phyloP scores from a whole-genome alignment of 2,113 vertebrate species.

The Neodon shergylaensis region DNA sequence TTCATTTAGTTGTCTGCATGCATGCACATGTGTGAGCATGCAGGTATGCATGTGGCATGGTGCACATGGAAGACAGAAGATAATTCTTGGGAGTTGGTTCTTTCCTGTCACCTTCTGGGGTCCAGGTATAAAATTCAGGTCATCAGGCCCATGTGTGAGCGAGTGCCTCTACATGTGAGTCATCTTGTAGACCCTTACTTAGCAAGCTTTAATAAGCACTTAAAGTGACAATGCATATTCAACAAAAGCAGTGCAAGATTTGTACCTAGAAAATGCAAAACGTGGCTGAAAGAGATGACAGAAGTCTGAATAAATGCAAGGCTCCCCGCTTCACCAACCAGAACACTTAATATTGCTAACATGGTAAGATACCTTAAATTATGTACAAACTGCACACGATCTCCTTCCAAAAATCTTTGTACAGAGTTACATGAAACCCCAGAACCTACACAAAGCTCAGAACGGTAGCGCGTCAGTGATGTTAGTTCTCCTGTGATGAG shows the following conservation, averaged over 20 bases:
- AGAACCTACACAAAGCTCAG: background rate
- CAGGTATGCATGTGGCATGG: background rate
- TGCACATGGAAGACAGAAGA: background rate
- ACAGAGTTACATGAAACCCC: background rate
- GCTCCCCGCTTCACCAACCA: background rate
- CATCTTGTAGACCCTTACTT: background rate
- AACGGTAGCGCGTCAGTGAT: background rate
- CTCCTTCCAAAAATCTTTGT: background rate
- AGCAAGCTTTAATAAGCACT: background rate
- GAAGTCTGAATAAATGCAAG: background rate
- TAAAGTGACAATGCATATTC: background rate
- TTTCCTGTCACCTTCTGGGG: background rate
- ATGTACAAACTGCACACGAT: no score
- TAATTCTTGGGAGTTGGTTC: background rate
- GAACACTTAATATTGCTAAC: background rate
- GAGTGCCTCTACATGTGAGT: background rate
- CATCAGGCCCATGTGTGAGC: background rate
- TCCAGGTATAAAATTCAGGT: background rate
- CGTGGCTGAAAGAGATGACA: background rate
- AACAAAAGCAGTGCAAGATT: background rate
- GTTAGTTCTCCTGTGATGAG: background rate
- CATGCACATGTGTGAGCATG: background rate
- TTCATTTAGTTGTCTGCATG: background rate
- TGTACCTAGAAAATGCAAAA: background rate
- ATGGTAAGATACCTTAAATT: background rate